phyloP scores from a whole-genome alignment of 2,113 vertebrate genomes.

The Trochalopteron elliotii region DNA sequence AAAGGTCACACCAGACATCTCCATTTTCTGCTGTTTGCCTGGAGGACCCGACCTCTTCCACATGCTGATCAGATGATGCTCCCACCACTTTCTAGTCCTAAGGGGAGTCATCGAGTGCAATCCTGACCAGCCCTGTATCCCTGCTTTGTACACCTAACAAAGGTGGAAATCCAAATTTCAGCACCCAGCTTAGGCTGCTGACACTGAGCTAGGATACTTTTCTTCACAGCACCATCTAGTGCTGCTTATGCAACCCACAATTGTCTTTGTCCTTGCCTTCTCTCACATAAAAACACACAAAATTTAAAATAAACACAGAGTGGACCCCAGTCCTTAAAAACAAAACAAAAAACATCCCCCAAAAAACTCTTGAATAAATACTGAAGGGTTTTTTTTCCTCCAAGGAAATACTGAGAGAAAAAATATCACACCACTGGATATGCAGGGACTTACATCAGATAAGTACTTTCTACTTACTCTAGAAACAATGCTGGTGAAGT shows the following conservation, averaged over 20 bases:
- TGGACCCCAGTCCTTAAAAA: neutral
- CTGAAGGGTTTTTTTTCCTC: rapidly evolving
- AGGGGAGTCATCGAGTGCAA: rapidly evolving
- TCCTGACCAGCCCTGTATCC: neutral
- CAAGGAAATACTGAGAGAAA: neutral
- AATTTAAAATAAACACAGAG: neutral
- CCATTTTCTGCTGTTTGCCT: neutral
- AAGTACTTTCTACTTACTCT: no score
- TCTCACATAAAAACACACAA: neutral
- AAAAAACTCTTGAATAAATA: neutral
- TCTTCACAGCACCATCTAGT: slow-evolving; percentile 67
- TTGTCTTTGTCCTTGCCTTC: neutral
- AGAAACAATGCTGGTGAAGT: neutral
- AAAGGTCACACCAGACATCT: neutral
- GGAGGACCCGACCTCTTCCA: neutral
- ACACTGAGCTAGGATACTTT: neutral
- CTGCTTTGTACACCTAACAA: neutral
- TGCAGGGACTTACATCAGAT: neutral
- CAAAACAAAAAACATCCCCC: neutral
- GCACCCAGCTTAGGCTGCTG: neutral
- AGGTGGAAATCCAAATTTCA: neutral
- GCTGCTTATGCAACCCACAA: neutral
- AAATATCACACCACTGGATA: neutral
- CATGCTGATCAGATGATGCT: neutral
- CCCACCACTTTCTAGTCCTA: neutral